A percentile compares a stretch with the other conserved stretches of the same genome.
Evolutionary conservation across 1,140 invertebrate genomes (phyloP).

Genomic region (Trypoxylus dichotomus): DNA sequence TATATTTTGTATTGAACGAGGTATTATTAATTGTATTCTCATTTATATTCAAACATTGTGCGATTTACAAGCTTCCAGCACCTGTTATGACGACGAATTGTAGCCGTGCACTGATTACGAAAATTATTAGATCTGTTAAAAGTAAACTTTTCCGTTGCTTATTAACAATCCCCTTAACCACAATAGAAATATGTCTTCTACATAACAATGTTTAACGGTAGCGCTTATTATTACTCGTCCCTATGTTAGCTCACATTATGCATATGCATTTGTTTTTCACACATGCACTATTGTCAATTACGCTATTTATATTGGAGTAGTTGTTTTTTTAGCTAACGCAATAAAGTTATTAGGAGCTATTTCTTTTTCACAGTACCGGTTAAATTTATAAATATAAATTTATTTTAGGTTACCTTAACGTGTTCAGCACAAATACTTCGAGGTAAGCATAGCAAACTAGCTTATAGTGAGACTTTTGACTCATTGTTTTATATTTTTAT

Average conservation of each 20-base stretch:
- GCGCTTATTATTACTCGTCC: not conserved
- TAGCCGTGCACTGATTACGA: not conserved
- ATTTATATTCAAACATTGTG: not conserved
- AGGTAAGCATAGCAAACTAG: no score
- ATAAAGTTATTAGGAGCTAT: no score
- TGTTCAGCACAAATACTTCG: no score
- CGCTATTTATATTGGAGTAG: not conserved
- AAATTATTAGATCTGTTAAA: not conserved
- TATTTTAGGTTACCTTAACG: no score
- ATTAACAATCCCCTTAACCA: not conserved
- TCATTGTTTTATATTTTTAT: no score
- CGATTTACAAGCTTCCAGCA: not conserved
- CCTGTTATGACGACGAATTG: not conserved
- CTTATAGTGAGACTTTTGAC: no score
- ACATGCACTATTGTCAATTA: not conserved
- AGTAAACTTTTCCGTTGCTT: not conserved
- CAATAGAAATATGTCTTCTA: not conserved
- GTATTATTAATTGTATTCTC: not conserved
- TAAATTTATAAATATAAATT: no score
- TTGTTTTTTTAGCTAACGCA: no score
- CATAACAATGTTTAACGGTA: slow-evolving; percentile 1
- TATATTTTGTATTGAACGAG: not conserved
- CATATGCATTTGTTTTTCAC: not conserved
- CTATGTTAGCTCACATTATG: not conserved
- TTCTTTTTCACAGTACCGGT: no score